Conservation (phyloP, 2,113 vertebrate species). For the Campylomormyrus tamandua region DNA sequence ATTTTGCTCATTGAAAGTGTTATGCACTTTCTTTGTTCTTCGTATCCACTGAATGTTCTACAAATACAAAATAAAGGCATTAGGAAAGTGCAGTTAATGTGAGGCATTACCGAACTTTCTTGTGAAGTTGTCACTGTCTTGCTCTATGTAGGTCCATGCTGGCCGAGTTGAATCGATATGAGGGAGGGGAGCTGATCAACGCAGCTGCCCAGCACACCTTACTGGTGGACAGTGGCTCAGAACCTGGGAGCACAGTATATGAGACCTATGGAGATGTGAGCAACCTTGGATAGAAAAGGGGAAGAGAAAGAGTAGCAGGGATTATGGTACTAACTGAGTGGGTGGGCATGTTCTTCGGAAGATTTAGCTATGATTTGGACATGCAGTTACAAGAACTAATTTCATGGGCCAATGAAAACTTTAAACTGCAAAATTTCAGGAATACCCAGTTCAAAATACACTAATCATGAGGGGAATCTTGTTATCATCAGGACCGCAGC, state of each 20-base stretch:
- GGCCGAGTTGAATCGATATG: conserved; percentile 53
- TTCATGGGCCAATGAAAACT: background rate
- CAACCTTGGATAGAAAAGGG: conserved; percentile 29
- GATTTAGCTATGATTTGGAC: background rate
- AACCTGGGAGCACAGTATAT: conserved; percentile 52
- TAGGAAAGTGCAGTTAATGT: background rate
- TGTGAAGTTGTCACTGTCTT: background rate
- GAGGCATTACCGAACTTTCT: background rate
- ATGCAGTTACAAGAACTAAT: background rate
- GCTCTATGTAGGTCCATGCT: conserved; percentile 35
- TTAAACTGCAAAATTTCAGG: background rate
- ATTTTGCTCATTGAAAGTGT: background rate
- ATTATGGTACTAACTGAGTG: conserved; percentile 17
- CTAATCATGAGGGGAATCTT: background rate
- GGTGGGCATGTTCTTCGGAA: conserved; percentile 10
- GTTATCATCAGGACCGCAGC: conserved; percentile 43
- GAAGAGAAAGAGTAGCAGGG: background rate
- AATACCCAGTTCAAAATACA: background rate
- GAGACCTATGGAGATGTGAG: conserved; percentile 53
- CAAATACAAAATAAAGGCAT: background rate
- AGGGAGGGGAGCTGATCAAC: conserved; percentile 55
- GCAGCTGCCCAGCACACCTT: conserved; percentile 47
- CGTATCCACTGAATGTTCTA: background rate
- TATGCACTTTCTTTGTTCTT: background rate
- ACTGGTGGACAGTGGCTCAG: conserved; percentile 60